Base-by-base conservation (phyloP, 2,888 invertebrate species). In the Oasisia sp. region DNA sequence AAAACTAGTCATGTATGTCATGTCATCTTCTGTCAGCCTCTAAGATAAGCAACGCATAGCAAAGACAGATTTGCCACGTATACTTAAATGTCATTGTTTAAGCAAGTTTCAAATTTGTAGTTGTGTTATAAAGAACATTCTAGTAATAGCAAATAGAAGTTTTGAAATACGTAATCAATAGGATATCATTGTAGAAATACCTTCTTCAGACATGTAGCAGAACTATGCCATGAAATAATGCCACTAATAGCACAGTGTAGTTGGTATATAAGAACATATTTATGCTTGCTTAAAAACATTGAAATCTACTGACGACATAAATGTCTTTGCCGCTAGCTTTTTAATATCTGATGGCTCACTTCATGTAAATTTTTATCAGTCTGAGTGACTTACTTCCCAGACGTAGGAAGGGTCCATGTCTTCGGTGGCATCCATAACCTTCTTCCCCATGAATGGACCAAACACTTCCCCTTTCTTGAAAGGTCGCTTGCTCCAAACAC, bases 381-480 rank as follows among this genome's bases (percentile, higher is more conserved):
- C n/a, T 38, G 38, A 27, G 27, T 27, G 27, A 74, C 94, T 92
- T 91, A 96, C 96, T 94, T 96, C 95, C 96, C 96, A 96, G 32
- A 95, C 95, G 94, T 93, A 96, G 92, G 95, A 94, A 89, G 94
- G 95, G 92, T 95, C 95, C 90, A 95, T 94, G 90, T 94, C 93
- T 9, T 94, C 94, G n/a, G 93, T 93, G 27, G 94, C 94, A 74
- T 95, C 94, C 50, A 93, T 92, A 11, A 95, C 94, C 89, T 95
- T 95, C 92, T 95, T 95, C 14, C 96, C 95, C 45, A 94, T 94
- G 93, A 94, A 96, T 0, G 96, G 96, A 50, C 96, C 96, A 94
- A 95, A 95, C 93, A 94, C 94, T 27, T 93, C 92, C 1, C 94
- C 95, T 89, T 94, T 93, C 7, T 93, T 93, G 14, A 96, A 95